Base-by-base conservation (phyloP, 2,797 vertebrate species). In the Anniella stebbinsi region DNA sequence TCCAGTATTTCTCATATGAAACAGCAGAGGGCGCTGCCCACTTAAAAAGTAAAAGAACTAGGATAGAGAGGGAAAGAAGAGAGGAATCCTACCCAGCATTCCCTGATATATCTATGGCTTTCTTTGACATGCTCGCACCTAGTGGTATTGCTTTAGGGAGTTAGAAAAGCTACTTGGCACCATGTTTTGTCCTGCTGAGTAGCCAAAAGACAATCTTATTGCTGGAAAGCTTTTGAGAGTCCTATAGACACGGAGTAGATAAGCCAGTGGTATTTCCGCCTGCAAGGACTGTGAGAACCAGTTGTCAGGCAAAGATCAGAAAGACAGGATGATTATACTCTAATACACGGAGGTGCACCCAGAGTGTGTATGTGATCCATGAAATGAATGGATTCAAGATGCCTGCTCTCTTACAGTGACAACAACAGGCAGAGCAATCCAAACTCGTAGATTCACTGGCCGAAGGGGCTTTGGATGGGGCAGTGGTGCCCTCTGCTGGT, bases 1-100 rank as follows among this genome's bases (percentile, higher is more conserved):
- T n/a, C 45, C 86, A 75, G 23, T 66, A 81, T 82, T 92, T 83
- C 88, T 63, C 92, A n/a, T 0, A 63, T 83, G 0, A 91, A 88
- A 92, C 94, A 95, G 93, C 15, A 96, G 95, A 87, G 94, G 95
- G 95, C 91, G 93, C 95, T 91, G 48, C 38, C 48, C 89, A 83
- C 88, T 76, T 17, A 36, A n/a, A 48, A 80, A 51, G 73, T 1
- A 33, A 36, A 57, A 17, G 8, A 28, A 6, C 23, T 38, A 23
- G 12, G 23, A 30, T 78, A 78, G 54, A 33, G 41, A 73, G 7
- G 38, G 11, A 87, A 51, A 33, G 11, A 67, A 48, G 41, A 9
- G 33, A 78, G 67, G 12, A 78, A 75, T 57, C 36, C 21, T 30
- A 38, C 6, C 17, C 54, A 23, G 25, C 76, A 36, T 51, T 80